Evolutionary conservation across 2,113 vertebrate genomes (phyloP), one percentile per base, ranked within the genome.

Genomic region (Nothoprocta pentlandii): DNA sequence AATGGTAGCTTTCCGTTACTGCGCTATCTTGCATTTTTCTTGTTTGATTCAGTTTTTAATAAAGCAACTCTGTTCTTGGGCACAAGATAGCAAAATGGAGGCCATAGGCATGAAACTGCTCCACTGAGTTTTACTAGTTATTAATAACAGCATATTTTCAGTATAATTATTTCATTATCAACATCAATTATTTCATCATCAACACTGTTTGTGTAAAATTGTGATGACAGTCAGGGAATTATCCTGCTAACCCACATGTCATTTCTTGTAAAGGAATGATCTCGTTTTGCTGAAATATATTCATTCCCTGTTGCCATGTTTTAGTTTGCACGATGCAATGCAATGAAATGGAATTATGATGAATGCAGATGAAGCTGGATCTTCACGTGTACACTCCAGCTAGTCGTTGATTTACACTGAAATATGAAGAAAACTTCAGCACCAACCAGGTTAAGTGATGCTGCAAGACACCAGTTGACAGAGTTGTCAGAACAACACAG

Each of bases 401-500:
- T 47, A 2, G 21, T 58, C 47, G 56, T 15, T 36, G 28, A 5
- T 12, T 9, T 22, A 15, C 2, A 6, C 0, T 44, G 51, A 74
- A 86, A 77, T 4, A 6, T 3, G 8, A 34, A 20, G 49, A 32
- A 69, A 64, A n/a, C 34, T 22, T 88, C 34, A 14, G 15, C 9
- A 32, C 46, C 34, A 75, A 22, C 12, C 10, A 9, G 34, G 46
- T 69, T 69, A 49, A 4, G 56, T 2, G 2, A 39, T 2, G 2
- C 5, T 26, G 16, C 21, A 12, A 86, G 42, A 39, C 9, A 0
- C 9, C 49, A 30, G 41, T 34, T 46, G 47, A 9, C 0, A 0
- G 4, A 8, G 5, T 21, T 73, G 47, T 34, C 9, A 12, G 0
- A 28, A 4, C 59, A 19, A 25, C 0, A 0, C 4, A 26, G 75